A percentile compares a stretch with the other conserved stretches of the same genome.
Conservation (phyloP, 2,113 vertebrate genomes). For the Labeo rohita region DNA sequence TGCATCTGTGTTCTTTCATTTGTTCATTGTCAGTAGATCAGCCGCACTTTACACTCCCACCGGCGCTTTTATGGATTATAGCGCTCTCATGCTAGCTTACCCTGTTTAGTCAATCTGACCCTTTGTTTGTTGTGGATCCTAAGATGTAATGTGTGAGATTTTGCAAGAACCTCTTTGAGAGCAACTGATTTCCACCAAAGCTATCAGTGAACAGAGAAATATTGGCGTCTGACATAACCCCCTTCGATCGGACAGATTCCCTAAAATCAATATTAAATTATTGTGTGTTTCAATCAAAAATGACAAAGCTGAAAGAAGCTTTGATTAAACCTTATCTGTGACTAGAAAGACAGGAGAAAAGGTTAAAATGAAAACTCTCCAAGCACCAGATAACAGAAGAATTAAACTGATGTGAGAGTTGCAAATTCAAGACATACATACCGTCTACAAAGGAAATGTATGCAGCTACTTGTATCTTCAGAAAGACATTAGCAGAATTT, state of each 20-base stretch:
- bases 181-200: neutral
- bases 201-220: neutral
- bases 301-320: neutral
- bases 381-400: neutral
- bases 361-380: neutral
- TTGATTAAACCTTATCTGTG: neutral
- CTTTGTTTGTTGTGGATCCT: neutral
- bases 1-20: too few species aligned
- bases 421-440: slow-evolving; percentile 7
- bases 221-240: neutral
- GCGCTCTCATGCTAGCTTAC: too few species aligned
- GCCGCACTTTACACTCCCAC: too few species aligned
- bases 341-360: neutral
- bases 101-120: neutral
- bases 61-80: too few species aligned
- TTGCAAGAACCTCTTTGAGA: neutral
- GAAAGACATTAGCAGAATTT: neutral
- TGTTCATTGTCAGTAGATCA: too few species aligned
- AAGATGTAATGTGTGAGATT: neutral
- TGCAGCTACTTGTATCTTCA: neutral
- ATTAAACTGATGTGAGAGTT: neutral
- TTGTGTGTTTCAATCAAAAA: neutral
- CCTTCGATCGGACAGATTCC: neutral
- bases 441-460: neutral
- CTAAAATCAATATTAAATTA: neutral